Percentiles rank a stretch among this genome's conserved stretches.
phyloP scores from a whole-genome alignment of 2,113 vertebrate species.

The Orientallactaga bullata region DNA sequence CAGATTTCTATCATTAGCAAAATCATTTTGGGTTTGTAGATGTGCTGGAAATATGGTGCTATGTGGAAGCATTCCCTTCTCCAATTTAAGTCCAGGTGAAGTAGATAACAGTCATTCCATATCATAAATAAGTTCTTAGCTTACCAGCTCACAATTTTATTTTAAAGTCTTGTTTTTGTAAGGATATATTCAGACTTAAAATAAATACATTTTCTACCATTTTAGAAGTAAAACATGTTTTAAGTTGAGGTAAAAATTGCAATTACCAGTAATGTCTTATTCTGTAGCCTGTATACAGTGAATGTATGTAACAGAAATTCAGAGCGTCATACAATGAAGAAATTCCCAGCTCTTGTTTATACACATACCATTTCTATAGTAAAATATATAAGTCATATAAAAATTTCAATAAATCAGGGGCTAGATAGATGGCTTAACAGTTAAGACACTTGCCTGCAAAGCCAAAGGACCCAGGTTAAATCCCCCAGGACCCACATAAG shows the following conservation, averaged over 20 bases:
- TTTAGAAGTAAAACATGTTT: constrained; percentile 45
- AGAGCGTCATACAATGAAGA: neutral
- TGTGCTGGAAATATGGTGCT: neutral
- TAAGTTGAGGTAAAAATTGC: neutral
- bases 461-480: too few species aligned
- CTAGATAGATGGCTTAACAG: too few species aligned
- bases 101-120: constrained; percentile 21
- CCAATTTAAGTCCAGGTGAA: constrained; percentile 41
- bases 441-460: too few species aligned
- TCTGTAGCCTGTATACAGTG: neutral
- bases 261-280: neutral
- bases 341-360: neutral
- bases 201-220: neutral
- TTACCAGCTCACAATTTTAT: neutral
- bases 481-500: too few species aligned
- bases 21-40: constrained; percentile 45
- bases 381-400: neutral
- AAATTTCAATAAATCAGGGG: neutral
- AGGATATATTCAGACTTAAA: neutral
- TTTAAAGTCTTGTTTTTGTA: constrained; percentile 6
- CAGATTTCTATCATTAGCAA: constrained; percentile 48
- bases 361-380: neutral
- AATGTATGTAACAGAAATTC: neutral
- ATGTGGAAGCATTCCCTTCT: constrained; percentile 10
- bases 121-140: constrained; percentile 6